phyloP scores from a whole-genome alignment of 2,797 vertebrate genomes.

The Silurus aristotelis region DNA sequence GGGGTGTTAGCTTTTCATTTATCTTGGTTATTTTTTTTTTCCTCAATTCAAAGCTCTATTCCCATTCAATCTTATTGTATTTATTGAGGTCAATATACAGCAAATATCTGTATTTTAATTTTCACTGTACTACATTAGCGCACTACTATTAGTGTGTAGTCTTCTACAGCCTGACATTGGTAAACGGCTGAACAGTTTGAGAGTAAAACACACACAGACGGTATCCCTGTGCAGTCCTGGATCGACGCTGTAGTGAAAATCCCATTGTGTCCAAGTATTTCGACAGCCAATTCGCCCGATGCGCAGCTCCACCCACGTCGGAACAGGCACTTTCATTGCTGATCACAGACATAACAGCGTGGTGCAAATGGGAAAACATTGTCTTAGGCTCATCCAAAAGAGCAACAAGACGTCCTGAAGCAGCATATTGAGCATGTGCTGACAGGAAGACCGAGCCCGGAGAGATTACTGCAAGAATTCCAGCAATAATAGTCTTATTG shows the following conservation, averaged over 20 bases:
- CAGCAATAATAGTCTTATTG: not conserved
- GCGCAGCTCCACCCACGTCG: not conserved
- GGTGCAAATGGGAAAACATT: not conserved
- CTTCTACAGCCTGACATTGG: not conserved
- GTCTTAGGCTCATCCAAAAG: not conserved
- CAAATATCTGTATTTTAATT: not conserved
- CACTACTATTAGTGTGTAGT: not conserved
- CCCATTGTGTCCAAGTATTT: slow-evolving; percentile 1
- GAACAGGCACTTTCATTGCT: not conserved
- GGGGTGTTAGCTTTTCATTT: not conserved
- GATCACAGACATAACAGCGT: slow-evolving; percentile 6
- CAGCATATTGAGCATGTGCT: not conserved
- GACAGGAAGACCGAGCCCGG: too few species aligned
- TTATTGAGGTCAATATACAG: too few species aligned
- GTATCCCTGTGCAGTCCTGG: not conserved
- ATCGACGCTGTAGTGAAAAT: not conserved
- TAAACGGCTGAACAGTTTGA: not conserved
- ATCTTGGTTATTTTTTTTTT: not conserved
- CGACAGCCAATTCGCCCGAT: not conserved
- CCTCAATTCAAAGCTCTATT: not conserved
- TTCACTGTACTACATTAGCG: not conserved
- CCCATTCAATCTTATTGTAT: not conserved
- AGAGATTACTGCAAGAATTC: not conserved
- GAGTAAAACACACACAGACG: not conserved
- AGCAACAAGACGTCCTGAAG: not conserved